Evolutionary conservation across 1,140 invertebrate species (phyloP), one percentile per base, ranked within the genome.

Genomic region (Brachionus rubens): DNA sequence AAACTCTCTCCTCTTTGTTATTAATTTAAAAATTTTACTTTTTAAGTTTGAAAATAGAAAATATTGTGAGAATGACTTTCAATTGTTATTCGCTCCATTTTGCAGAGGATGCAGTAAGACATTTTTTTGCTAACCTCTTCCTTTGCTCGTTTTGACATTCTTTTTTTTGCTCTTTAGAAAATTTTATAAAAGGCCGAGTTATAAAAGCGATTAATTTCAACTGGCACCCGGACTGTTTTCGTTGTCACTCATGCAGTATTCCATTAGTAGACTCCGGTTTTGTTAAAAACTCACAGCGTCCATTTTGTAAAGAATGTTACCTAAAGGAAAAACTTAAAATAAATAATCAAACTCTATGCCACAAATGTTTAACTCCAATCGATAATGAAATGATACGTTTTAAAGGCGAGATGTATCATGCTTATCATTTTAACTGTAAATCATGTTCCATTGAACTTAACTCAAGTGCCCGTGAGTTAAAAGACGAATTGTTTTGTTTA

Each of bases 11-110:
- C n/a, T n/a, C 43, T 40, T 14, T 59, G 14, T 14, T 36, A 24
- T 24, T 62, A 43, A 3, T 75, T 48, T 78, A 79, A 30, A 52
- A 41, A 65, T 77, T 79, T 43, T 75, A 77, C 14, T 77, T 62
- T 59, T 83, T 78, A 79, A 87, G 87, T 99, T 98, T 85, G 97
- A 99, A 85, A 95, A 94, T 1, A 87, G 96, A 40, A 99, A 99
- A 85, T 99, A 99, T 83, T 99, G 97, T 81, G 96, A 99, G 87
- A 92, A 96, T 85, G 97, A 99, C 84, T 99, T 99, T 81, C 95
- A 99, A 85, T 93, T 98, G 9, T 86, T 98, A 0, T 98, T 97
- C 86, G 94, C 95, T 2, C 97, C 97, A 1, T 99, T 94, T 81
- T 99, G 97, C 86, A 92, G 91, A 79, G 93, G 94, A 87, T 99